phyloP scores from a whole-genome alignment of 2,888 invertebrate species.

The Epinotia nisella region DNA sequence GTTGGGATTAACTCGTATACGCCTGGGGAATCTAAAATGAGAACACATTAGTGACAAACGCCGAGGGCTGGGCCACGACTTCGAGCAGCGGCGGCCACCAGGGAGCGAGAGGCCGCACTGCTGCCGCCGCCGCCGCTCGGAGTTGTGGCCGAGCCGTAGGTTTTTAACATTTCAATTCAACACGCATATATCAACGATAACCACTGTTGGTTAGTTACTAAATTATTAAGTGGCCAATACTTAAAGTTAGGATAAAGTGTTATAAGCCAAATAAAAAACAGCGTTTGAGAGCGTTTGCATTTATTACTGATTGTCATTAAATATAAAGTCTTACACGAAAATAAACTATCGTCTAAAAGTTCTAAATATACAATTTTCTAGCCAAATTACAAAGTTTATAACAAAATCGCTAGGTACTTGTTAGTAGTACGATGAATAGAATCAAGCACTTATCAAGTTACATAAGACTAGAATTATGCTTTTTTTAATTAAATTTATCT shows the following conservation, averaged over 20 bases:
- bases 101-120: too few relatives aligned
- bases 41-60: background rate
- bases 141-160: too few relatives aligned
- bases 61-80: background rate
- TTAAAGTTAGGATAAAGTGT: too few relatives aligned
- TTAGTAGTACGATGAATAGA: too few relatives aligned
- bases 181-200: too few relatives aligned
- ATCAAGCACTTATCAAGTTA: too few relatives aligned
- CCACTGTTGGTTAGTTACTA: background rate
- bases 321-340: background rate
- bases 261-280: background rate
- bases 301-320: background rate
- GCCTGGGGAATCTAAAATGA: conserved; percentile 24
- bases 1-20: conserved; percentile 42
- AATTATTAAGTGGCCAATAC: background rate
- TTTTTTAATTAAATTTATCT: too few relatives aligned
- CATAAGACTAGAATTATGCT: too few relatives aligned
- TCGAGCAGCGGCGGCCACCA: too few relatives aligned
- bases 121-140: too few relatives aligned
- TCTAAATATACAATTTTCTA: background rate
- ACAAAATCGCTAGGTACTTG: too few relatives aligned
- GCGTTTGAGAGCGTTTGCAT: background rate
- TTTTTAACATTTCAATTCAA: too few relatives aligned
- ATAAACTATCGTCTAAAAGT: background rate
- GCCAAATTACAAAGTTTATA: background rate